These are phyloP conservation scores for Clitarchus hookeri DNA, from an alignment of 2,888 invertebrate species.

Conservation along the genomic window DNA sequence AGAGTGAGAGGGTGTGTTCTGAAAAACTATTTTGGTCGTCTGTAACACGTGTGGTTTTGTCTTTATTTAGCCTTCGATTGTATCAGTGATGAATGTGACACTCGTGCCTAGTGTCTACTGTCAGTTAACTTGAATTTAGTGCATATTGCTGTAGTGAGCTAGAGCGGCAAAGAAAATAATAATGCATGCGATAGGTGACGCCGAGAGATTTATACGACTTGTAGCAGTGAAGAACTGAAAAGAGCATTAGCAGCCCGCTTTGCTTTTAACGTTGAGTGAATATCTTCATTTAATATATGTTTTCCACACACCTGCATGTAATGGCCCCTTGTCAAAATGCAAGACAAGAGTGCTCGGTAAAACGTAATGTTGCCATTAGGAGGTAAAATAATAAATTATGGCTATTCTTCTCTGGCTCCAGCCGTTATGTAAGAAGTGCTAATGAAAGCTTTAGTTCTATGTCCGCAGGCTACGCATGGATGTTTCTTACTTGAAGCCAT, in stretches of 20 bases:
- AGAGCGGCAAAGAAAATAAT: neutral
- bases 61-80: neutral
- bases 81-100: neutral
- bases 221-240: neutral
- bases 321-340: neutral
- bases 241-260: too few relatives aligned
- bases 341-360: neutral
- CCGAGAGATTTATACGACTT: neutral
- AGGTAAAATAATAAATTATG: neutral
- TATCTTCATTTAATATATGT: neutral
- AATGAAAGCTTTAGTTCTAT: neutral
- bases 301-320: neutral
- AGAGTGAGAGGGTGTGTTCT: neutral
- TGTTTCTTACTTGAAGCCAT: too few relatives aligned
- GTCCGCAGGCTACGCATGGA: too few relatives aligned
- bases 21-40: neutral
- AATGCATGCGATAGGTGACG: neutral
- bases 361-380: neutral
- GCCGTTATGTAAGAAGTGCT: neutral
- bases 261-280: neutral
- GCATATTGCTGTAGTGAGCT: neutral
- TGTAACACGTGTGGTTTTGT: neutral
- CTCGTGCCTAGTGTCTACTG: neutral
- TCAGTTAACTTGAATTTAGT: neutral
- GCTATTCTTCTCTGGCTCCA: neutral